Evolutionary conservation across 2,888 invertebrate genomes (phyloP), one percentile per base, ranked within the genome.

Genomic region (Cosmopolites sordidus): DNA sequence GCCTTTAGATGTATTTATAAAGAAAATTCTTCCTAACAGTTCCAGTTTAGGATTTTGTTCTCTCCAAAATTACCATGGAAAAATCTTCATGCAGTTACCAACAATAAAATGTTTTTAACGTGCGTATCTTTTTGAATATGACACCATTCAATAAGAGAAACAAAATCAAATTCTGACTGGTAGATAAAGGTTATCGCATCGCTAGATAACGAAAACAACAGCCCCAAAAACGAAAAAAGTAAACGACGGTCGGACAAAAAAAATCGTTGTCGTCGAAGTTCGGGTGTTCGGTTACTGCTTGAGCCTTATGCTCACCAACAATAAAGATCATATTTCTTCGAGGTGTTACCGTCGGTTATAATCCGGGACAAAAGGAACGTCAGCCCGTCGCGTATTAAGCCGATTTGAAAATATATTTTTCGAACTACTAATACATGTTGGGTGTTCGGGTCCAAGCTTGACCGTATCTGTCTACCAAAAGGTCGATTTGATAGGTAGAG

Each of bases 311-410:
- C 63, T 15, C 61, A 61, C 60, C 60, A 62, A 65, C 64, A 62
- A 62, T 62, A 64, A 62, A 65, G 66, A 66, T 71, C 69, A 65
- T 65, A 67, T 72, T 71, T 70, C 70, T 64, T 54, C 61, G 68
- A 71, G 69, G 70, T 68, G 69, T 70, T 66, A 64, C 66, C 62
- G 43, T 49, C 57, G 62, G 65, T 64, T 65, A 65, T 72, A 72
- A 73, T 72, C 73, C 68, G 61, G 64, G 61, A 73, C 69, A 72
- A 72, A 69, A 66, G 66, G 62, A 67, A 70, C 61, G 72, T 73
- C 72, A 73, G 66, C 65, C 27, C 9, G 69, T 64, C 66, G 68
- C 69, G 69, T 72, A 72, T 73, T 73, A 72, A 66, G 59, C 59
- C 64, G 68, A 72, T 73, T 73, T 73, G 72, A 64, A 64, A 67